These are phyloP conservation scores for Drosophila bocki DNA, from an alignment of 1,140 invertebrate species.

Conservation along the genomic window DNA sequence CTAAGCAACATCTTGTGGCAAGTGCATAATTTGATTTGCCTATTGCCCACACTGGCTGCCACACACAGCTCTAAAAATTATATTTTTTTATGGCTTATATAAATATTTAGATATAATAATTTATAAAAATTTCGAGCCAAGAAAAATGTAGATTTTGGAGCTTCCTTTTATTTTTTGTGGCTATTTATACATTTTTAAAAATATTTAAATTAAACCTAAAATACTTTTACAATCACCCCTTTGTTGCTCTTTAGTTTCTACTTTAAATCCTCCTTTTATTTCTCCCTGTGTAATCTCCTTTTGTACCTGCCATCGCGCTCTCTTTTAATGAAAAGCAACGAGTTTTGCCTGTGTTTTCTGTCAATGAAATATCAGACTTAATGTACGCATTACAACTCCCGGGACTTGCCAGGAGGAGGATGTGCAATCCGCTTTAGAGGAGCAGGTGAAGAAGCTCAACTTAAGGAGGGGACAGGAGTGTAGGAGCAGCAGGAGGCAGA, in stretches of 20 bases:
- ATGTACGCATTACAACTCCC: conserved; percentile 62
- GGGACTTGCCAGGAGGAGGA: conserved; percentile 31
- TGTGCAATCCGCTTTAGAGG: conserved; percentile 52
- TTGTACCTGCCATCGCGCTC: conserved; percentile 8
- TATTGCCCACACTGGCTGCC: conserved; percentile 32
- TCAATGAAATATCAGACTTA: conserved; percentile 69
- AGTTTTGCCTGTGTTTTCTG: conserved; percentile 58
- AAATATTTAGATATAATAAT: no score
- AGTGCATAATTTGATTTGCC: conserved; percentile 60
- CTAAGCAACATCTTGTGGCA: conserved; percentile 52
- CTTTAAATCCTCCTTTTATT: not conserved
- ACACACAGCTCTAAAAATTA: conserved; percentile 2
- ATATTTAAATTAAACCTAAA: not conserved
- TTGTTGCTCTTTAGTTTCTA: no score
- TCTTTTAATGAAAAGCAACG: conserved; percentile 49
- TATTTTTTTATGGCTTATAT: not conserved
- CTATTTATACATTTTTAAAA: not conserved
- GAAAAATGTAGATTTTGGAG: not conserved
- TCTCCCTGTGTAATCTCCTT: conserved; percentile 24
- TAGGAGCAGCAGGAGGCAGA: not conserved
- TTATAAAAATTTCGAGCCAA: no score
- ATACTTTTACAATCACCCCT: accelerated
- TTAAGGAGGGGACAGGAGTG: not conserved
- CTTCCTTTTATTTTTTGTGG: not conserved
- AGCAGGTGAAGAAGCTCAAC: conserved; percentile 7